These are phyloP conservation scores for Venustoraphidia nigricollis DNA, from an alignment of 2,888 invertebrate species.

Conservation along the genomic window DNA sequence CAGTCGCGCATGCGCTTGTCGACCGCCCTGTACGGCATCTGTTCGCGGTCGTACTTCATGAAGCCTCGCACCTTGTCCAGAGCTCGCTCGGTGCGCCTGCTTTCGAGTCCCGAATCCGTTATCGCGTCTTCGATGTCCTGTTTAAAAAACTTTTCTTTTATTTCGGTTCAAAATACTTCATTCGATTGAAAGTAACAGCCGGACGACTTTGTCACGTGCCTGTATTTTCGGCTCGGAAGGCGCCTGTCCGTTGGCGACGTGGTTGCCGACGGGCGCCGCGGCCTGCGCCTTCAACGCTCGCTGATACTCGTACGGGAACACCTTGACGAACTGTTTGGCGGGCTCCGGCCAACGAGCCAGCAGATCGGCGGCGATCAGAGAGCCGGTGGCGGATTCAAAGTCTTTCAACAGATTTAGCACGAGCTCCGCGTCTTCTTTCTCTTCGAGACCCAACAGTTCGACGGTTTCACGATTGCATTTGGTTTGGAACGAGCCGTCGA, in stretches of 20 bases:
- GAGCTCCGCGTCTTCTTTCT: conserved; percentile 57
- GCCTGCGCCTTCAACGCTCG: conserved; percentile 60
- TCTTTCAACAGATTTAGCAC: conserved; percentile 68
- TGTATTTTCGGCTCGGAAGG: conserved; percentile 25
- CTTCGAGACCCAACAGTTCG: conserved; percentile 70
- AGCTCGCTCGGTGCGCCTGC: conserved; percentile 66
- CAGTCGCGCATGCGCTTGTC: conserved; percentile 82
- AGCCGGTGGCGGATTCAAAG: conserved; percentile 75
- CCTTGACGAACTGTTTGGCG: conserved; percentile 66
- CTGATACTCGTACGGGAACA: conserved; percentile 92
- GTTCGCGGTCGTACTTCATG: conserved; percentile 89
- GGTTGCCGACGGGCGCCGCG: conserved; percentile 18
- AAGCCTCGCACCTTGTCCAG: conserved; percentile 84
- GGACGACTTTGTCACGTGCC: conserved; percentile 1
- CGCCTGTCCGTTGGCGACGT: conserved; percentile 12
- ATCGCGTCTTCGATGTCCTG: conserved; percentile 80
- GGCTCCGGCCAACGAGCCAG: conserved; percentile 60
- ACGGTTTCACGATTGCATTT: conserved; percentile 94
- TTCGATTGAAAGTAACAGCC: no score
- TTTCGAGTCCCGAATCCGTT: conserved; percentile 58
- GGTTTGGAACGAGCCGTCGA: conserved; percentile 66
- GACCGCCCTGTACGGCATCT: conserved; percentile 69
- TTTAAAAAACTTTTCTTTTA: no score
- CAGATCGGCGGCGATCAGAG: conserved; percentile 37
- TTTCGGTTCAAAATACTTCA: conserved; percentile 13